These are phyloP conservation scores for Ophiothrix spiculata DNA, from an alignment of 35 echinoderm and acorn worm genomes.

Conservation along the genomic window DNA sequence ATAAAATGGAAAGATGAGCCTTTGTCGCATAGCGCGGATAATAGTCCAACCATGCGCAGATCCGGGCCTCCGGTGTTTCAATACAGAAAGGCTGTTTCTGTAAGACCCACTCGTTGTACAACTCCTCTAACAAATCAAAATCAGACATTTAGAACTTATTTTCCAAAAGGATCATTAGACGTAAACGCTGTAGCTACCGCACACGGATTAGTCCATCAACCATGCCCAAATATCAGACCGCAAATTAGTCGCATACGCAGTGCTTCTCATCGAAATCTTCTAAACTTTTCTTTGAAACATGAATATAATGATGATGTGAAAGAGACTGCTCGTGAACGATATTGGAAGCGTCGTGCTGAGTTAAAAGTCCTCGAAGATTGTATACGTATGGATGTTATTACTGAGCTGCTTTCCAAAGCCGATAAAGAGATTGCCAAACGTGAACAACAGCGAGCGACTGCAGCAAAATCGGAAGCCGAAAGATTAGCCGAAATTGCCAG, in stretches of 20 bases:
- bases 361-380: conserved; percentile 17
- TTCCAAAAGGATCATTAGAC: conserved; percentile 23
- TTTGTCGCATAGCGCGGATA: conserved; percentile 4
- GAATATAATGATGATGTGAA: conserved; percentile 18
- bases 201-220: background rate
- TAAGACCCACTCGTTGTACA: conserved; percentile 21
- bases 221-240: background rate
- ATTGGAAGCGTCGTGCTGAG: conserved; percentile 21
- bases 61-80: background rate
- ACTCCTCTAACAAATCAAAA: conserved; percentile 8
- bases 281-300: conserved; percentile 18
- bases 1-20: background rate
- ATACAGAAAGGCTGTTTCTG: background rate
- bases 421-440: conserved; percentile 5
- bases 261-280: conserved; percentile 9
- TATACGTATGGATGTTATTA: background rate
- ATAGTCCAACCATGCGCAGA: background rate
- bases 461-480: background rate
- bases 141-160: conserved; percentile 21
- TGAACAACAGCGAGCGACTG: background rate
- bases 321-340: conserved; percentile 9
- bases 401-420: background rate
- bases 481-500: background rate
- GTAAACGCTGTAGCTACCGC: conserved; percentile 7
- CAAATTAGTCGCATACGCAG: conserved; percentile 5